Base-by-base conservation (phyloP, 2,797 vertebrate species). In the Oophaga sylvatica region DNA sequence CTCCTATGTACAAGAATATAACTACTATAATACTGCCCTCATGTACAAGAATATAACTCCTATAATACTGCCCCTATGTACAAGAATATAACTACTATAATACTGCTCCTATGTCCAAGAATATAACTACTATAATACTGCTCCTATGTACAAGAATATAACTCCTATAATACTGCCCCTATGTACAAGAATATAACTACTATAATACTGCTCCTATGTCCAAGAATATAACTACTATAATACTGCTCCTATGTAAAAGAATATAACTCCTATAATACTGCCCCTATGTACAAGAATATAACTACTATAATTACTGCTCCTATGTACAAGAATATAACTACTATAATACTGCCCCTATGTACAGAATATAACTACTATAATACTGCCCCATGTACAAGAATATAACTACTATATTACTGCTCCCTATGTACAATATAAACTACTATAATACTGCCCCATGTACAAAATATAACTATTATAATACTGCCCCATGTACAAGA, bases 111-210 rank as follows among this genome's bases (percentile, higher is more conserved):
- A 71, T 70, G n/a, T n/a, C n/a, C n/a, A n/a, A 35, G 31, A 71
- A 68, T 68, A 71, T 71, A 67, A 67, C 65, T 67, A 67, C 65
- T 67, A 67, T 67, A 67, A 67, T 67, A 67, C 65, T 67, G 65
- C 70, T 3, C 17, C 70, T 71, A 71, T 70, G n/a, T n/a, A n/a
- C n/a, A n/a, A 35, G 31, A 71, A 68, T 68, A 71, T 71, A 67
- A 67, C 65, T 67, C 29, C 65, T 67, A 67, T 67, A 67, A 67
- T 67, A 67, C 65, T 67, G 65, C 70, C 1, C 17, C 70, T 71
- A 71, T 70, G n/a, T n/a, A n/a, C n/a, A n/a, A 35, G 31, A 71
- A 68, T 68, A 71, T 71, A 67, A 67, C 65, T 67, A 67, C 65
- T 67, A 67, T 67, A 67, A 67, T 67, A 67, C 65, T 67, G 65